These are phyloP conservation scores for Catonia carolina DNA, from an alignment of 2,888 invertebrate genomes.

Conservation along the genomic window DNA sequence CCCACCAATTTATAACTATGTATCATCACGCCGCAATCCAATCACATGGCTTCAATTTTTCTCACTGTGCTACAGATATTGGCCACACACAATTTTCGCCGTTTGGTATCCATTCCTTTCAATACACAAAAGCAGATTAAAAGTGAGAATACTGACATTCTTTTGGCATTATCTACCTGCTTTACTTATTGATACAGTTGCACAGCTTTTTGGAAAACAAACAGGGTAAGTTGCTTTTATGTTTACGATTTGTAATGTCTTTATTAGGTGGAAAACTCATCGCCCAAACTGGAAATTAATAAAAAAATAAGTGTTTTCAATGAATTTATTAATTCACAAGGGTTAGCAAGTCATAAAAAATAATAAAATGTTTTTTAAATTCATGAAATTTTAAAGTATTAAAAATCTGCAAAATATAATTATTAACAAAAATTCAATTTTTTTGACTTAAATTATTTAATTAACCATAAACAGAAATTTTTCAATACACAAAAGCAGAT, in stretches of 20 bases:
- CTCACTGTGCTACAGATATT: constrained; percentile 47
- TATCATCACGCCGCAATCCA: constrained; percentile 69
- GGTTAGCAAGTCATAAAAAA: no score
- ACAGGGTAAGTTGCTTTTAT: constrained; percentile 14
- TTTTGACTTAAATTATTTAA: no score
- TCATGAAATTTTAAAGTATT: no score
- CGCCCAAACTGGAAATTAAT: neutral
- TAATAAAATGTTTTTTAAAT: no score
- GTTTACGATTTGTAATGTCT: no score
- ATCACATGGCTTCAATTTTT: constrained; percentile 70
- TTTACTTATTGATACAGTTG: constrained; percentile 51
- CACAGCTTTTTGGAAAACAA: constrained; percentile 9
- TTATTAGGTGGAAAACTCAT: no score
- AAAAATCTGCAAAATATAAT: no score
- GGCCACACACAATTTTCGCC: constrained; percentile 37
- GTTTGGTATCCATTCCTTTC: constrained; percentile 49
- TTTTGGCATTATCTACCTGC: constrained; percentile 67
- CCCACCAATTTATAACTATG: constrained; percentile 67
- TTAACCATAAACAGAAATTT: no score
- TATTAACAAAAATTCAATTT: no score
- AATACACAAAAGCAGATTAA: constrained; percentile 49
- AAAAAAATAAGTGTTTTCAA: neutral
- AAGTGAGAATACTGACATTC: constrained; percentile 50
- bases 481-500: constrained; percentile 50
- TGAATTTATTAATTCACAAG: no score